Conservation (phyloP, 1,140 invertebrate genomes). For the Conus ventricosus region DNA sequence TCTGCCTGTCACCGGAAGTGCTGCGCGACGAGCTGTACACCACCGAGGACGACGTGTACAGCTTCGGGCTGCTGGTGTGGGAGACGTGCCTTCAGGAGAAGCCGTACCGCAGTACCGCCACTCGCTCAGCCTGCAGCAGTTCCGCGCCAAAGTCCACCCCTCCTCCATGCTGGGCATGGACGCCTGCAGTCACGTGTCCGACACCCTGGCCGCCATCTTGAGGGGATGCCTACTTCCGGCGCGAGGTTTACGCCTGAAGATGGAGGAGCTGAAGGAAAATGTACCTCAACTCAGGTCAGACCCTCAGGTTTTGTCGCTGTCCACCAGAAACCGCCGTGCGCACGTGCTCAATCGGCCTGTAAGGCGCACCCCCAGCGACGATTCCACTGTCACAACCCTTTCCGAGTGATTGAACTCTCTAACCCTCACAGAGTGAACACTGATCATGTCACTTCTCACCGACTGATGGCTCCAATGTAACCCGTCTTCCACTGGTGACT, state of each 20-base stretch:
- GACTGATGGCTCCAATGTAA: too few species aligned
- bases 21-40: conserved; percentile 51
- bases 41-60: conserved; percentile 55
- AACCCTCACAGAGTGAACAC: background rate
- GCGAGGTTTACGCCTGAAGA: conserved; percentile 21
- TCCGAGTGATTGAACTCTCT: background rate
- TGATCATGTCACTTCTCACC: background rate
- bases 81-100: conserved; percentile 43
- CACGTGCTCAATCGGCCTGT: background rate
- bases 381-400: background rate
- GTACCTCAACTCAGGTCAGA: conserved; percentile 19
- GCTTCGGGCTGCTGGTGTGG: conserved; percentile 55
- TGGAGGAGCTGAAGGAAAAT: background rate
- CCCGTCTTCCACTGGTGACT: too few species aligned
- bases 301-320: background rate
- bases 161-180: conserved; percentile 46
- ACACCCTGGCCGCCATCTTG: conserved; percentile 25
- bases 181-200: conserved; percentile 4
- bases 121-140: conserved; percentile 45
- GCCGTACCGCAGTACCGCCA: conserved; percentile 43
- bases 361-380: background rate
- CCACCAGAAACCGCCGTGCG: background rate
- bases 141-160: conserved; percentile 45
- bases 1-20: conserved; percentile 58
- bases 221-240: conserved; percentile 34